Evolutionary conservation across 2,888 invertebrate species (phyloP).

Genomic region (Eupithecia insigniata): DNA sequence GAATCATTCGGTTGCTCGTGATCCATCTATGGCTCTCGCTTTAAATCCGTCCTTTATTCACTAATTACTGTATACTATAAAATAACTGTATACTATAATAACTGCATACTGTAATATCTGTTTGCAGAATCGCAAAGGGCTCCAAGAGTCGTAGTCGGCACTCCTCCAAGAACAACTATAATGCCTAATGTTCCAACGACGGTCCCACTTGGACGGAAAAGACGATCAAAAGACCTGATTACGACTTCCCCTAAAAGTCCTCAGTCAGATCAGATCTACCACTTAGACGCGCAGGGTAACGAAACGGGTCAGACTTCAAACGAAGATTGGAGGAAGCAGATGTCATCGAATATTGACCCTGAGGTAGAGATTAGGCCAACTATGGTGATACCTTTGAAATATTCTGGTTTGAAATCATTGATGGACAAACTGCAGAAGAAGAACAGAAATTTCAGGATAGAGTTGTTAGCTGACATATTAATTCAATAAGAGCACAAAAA

Average conservation of each 20-base stretch:
- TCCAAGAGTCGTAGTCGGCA: fast-evolving
- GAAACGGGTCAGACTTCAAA: neutral
- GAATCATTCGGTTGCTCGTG: too few relatives aligned
- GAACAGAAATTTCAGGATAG: conserved; percentile 57
- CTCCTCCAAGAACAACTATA: neutral
- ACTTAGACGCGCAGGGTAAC: neutral
- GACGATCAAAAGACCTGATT: neutral
- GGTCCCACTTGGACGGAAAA: neutral
- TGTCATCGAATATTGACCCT: neutral
- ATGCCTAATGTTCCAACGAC: too few relatives aligned
- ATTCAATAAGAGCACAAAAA: neutral
- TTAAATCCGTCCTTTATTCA: too few relatives aligned
- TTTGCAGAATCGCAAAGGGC: neutral
- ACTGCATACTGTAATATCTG: too few relatives aligned
- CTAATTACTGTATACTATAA: too few relatives aligned
- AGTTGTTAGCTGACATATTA: conserved; percentile 49
- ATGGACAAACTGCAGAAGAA: conserved; percentile 51
- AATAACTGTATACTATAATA: neutral
- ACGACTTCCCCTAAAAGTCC: neutral
- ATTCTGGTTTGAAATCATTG: conserved; percentile 46
- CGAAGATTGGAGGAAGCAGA: neutral
- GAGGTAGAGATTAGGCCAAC: conserved; percentile 37
- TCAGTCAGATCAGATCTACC: neutral
- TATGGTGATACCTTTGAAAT: conserved; percentile 45
- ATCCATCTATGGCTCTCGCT: too few relatives aligned